Evolutionary conservation across 1,140 invertebrate species (phyloP).

Genomic region (Drosophila azteca): DNA sequence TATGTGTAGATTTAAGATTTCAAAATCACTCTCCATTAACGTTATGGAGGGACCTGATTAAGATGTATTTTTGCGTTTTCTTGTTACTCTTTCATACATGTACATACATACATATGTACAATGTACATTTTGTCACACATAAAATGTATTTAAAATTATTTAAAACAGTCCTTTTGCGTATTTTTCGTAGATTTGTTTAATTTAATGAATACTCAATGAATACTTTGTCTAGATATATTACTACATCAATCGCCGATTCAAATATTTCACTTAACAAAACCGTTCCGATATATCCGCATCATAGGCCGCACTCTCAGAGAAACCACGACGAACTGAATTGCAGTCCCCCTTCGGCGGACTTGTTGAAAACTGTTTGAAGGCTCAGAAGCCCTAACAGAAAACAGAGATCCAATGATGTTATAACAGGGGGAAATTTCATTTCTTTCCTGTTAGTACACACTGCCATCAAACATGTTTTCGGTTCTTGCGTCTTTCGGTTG

Average conservation of each 20-base stretch:
- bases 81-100: too few relatives aligned
- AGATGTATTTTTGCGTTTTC: too few relatives aligned
- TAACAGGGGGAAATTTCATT: slow-evolving; percentile 9
- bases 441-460: too few relatives aligned
- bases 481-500: neutral
- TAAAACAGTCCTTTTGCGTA: too few relatives aligned
- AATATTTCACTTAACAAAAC: neutral
- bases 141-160: too few relatives aligned
- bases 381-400: neutral
- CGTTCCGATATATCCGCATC: slow-evolving; percentile 8
- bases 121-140: too few relatives aligned
- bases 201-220: slow-evolving; percentile 3
- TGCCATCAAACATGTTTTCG: slow-evolving; percentile 21
- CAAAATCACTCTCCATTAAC: too few relatives aligned
- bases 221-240: neutral
- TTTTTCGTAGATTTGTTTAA: neutral
- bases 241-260: neutral
- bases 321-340: slow-evolving; percentile 46
- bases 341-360: slow-evolving; percentile 12
- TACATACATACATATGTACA: too few relatives aligned
- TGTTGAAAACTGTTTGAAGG: slow-evolving; percentile 9
- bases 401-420: slow-evolving; percentile 3
- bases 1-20: too few relatives aligned
- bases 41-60: too few relatives aligned
- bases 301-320: slow-evolving; percentile 43